A percentile compares a stretch with the other conserved stretches of the same genome.
Conservation (phyloP, 2,888 invertebrate genomes). For the Eupithecia subfuscata region DNA sequence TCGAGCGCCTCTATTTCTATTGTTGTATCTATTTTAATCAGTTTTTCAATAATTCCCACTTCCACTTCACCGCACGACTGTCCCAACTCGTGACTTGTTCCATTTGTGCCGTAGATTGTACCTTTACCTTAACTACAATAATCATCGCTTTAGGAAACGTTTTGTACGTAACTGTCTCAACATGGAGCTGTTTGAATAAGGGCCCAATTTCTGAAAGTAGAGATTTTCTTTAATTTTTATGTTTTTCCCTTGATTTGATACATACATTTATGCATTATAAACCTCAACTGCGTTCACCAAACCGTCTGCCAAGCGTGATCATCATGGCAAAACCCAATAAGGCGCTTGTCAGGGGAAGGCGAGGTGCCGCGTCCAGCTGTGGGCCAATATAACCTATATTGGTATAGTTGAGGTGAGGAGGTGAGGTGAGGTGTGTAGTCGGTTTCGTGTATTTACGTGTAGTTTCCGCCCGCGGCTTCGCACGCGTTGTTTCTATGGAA, state of each 20-base stretch:
- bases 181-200: slow-evolving; percentile 1
- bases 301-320: no score
- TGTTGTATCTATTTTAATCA: neutral
- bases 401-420: no score
- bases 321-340: no score
- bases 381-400: no score
- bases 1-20: slow-evolving; percentile 9
- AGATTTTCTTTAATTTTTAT: neutral
- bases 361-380: no score
- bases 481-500: no score
- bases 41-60: slow-evolving; percentile 27
- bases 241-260: neutral
- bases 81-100: slow-evolving; percentile 66
- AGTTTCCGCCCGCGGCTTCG: no score
- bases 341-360: no score
- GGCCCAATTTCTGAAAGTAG: neutral
- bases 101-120: slow-evolving; percentile 37
- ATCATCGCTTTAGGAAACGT: slow-evolving; percentile 25
- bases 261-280: no score
- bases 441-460: no score
- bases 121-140: slow-evolving; percentile 9
- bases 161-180: slow-evolving; percentile 10
- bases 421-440: no score
- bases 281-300: no score
- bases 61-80: slow-evolving; percentile 63